Evolutionary conservation across 2,888 invertebrate genomes (phyloP).

Genomic region (Andrena fulva): DNA sequence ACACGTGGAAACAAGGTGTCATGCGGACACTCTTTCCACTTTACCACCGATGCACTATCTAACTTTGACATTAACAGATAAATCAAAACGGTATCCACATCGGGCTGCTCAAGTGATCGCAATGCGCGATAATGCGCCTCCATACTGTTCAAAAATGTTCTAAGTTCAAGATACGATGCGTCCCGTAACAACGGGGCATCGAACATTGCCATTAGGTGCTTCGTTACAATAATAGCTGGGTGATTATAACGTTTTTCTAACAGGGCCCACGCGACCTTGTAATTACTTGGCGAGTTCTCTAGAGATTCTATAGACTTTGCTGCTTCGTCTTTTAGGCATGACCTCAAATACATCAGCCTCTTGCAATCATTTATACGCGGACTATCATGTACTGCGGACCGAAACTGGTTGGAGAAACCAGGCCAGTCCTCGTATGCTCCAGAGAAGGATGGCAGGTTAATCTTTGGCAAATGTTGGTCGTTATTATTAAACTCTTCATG

Average conservation of each 20-base stretch:
- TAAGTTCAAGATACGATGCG: neutral
- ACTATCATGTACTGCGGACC: too few relatives aligned
- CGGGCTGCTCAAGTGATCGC: neutral
- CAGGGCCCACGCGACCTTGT: slow-evolving; percentile 5
- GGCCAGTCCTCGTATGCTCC: too few relatives aligned
- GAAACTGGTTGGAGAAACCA: too few relatives aligned
- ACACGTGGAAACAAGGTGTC: neutral
- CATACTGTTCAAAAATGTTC: neutral
- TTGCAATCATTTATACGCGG: neutral
- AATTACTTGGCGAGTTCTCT: slow-evolving; percentile 15
- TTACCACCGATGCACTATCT: neutral
- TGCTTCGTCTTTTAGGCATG: slow-evolving; percentile 18
- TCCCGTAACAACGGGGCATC: neutral
- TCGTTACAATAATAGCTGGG: slow-evolving; percentile 12
- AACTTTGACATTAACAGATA: neutral
- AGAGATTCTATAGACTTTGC: neutral
- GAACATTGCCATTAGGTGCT: slow-evolving; percentile 1
- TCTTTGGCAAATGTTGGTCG: too few relatives aligned
- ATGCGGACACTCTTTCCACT: neutral
- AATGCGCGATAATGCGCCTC: slow-evolving; percentile 4
- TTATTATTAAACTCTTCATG: too few relatives aligned
- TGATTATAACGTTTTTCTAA: slow-evolving; percentile 17
- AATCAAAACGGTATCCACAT: neutral
- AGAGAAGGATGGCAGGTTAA: too few relatives aligned
- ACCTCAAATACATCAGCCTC: slow-evolving; percentile 29